phyloP scores from a whole-genome alignment of 2,113 vertebrate genomes.

The Nibea coibor region DNA sequence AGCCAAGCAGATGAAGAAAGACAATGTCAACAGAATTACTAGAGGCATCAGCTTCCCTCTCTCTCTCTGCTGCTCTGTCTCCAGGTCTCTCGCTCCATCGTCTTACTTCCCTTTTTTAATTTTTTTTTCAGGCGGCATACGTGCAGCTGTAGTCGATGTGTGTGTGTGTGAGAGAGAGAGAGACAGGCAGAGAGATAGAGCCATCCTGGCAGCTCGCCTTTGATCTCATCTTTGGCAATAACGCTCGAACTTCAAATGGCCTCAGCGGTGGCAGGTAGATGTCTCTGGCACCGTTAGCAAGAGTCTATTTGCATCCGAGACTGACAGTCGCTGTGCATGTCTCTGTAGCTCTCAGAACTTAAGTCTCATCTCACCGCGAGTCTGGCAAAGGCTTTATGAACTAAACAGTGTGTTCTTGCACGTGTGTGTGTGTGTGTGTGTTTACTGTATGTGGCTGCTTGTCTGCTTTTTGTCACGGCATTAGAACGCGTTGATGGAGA shows the following conservation, averaged over 20 bases:
- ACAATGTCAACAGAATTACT: conserved; percentile 61
- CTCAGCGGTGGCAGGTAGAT: conserved; percentile 62
- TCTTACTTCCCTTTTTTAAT: not conserved
- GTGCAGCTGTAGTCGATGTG: conserved; percentile 8
- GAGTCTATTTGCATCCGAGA: conserved; percentile 58
- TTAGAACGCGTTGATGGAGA: conserved; percentile 27
- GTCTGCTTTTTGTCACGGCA: conserved; percentile 10
- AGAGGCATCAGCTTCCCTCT: conserved; percentile 38
- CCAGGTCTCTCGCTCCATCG: not conserved
- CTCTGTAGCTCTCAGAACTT: conserved; percentile 32
- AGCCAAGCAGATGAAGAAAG: conserved; percentile 51
- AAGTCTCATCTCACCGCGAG: conserved; percentile 30
- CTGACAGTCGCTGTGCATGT: conserved; percentile 47
- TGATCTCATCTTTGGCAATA: conserved; percentile 70
- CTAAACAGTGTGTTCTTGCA: not conserved
- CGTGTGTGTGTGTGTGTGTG: not conserved
- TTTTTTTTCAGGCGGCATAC: conserved; percentile 14
- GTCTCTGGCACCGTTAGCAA: conserved; percentile 45
- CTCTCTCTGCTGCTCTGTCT: not conserved
- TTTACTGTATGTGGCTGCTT: not conserved
- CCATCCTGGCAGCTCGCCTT: conserved; percentile 53
- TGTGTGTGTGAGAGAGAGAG: conserved; percentile 14
- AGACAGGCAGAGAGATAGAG: conserved; percentile 49
- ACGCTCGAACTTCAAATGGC: conserved; percentile 68
- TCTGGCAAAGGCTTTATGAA: conserved; percentile 36